Percentiles rank a stretch among this genome's conserved stretches.
These are phyloP conservation scores for Ondatra zibethicus DNA, from an alignment of 2,113 vertebrate species.

Conservation along the genomic window DNA sequence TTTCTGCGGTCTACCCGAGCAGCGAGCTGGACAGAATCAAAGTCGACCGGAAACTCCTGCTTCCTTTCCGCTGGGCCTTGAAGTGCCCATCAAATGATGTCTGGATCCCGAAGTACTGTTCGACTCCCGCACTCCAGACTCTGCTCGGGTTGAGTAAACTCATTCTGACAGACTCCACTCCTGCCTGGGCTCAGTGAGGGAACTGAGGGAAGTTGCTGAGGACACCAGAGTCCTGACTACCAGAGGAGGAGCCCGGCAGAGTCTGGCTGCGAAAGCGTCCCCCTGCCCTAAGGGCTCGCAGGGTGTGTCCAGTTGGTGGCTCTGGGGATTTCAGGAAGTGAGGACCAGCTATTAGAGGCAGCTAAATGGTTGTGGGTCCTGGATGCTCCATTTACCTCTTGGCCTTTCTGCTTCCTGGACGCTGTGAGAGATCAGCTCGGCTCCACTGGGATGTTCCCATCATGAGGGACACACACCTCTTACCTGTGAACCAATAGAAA, in stretches of 20 bases:
- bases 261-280: neutral
- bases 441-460: too few species aligned
- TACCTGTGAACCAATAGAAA: neutral
- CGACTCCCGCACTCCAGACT: neutral
- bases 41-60: conserved; percentile 61
- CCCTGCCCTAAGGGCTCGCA: neutral
- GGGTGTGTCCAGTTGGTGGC: too few species aligned
- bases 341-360: neutral
- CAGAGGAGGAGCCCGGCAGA: accelerated
- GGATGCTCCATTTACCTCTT: too few species aligned
- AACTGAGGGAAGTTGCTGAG: accelerated
- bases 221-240: too few species aligned
- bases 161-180: neutral
- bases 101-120: neutral
- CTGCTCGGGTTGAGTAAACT: neutral
- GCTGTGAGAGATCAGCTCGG: neutral
- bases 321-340: neutral
- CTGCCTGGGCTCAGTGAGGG: accelerated
- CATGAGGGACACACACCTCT: neutral
- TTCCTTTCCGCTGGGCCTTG: conserved; percentile 64
- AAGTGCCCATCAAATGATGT: conserved; percentile 26
- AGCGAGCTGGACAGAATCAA: conserved; percentile 46
- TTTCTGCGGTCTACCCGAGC: neutral
- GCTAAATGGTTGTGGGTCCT: neutral
- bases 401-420: neutral